phyloP scores from a whole-genome alignment of 2,113 vertebrate species.

The Dolichotis patagonum region DNA sequence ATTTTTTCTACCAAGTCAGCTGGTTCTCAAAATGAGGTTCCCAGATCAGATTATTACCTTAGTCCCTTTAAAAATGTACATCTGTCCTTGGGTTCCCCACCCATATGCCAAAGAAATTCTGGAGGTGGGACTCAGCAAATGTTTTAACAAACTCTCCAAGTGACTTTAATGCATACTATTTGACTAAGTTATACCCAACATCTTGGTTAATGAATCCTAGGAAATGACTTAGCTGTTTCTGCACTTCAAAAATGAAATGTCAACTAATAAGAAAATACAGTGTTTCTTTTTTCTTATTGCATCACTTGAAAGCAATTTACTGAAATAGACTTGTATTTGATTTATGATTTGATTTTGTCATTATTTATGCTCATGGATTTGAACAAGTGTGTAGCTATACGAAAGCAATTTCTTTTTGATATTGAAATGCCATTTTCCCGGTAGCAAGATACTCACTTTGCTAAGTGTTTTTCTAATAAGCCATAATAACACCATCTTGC shows the following conservation, averaged over 20 bases:
- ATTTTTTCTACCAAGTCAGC: neutral
- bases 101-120: neutral
- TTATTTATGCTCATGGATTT: neutral
- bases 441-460: conserved; percentile 25
- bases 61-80: neutral
- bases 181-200: neutral
- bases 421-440: neutral
- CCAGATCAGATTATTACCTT: neutral
- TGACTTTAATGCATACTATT: neutral
- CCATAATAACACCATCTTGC: neutral
- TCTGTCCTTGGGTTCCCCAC: neutral
- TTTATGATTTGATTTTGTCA: conserved; percentile 47
- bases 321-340: conserved; percentile 39
- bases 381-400: conserved; percentile 1
- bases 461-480: conserved; percentile 49
- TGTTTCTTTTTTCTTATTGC: neutral
- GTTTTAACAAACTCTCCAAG: neutral
- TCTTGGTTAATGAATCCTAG: neutral
- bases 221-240: conserved; percentile 17
- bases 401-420: conserved; percentile 27
- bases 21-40: neutral
- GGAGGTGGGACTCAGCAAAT: neutral
- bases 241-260: conserved; percentile 26
- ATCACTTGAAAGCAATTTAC: conserved; percentile 10
- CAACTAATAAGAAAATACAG: conserved; percentile 36